Base-by-base conservation (phyloP, 1,140 invertebrate species). In the Venustaconcha ellipsiformis region DNA sequence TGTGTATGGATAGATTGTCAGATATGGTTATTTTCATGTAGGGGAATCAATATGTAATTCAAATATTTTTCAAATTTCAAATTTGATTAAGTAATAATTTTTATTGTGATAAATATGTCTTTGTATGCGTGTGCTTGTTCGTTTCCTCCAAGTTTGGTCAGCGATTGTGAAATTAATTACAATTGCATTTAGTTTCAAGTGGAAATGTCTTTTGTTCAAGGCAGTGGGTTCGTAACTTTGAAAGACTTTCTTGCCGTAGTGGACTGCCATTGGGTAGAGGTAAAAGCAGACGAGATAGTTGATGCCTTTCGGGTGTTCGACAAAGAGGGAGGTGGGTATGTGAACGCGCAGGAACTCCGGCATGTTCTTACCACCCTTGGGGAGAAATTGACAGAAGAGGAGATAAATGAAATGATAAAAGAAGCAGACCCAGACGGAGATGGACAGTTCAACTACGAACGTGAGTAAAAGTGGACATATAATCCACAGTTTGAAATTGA, bases 251-350 rank as follows among this genome's bases (percentile, higher is more conserved):
- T 95, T 59, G 79, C 71, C 0, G 76, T 83, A 74, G 97, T 97
- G 96, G 93, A 95, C 80, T 96, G 96, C 91, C 97, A 98, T 91
- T 96, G 98, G 91, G 99, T 98, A 92, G 97, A 99, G 88, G 94
- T 95, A 86, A 98, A 98, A 80, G 94, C 95, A 86, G 98, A 95
- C 89, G 97, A 99, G 89, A 99, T 99, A 93, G 92, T 99, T 87
- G 98, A 99, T 92, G 98, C 97, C 92, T 93, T 99, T 91, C 99
- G 99, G 91, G 93, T 98, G 84, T 99, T 99, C 92, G 98, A 99
- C 93, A 98, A 99, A 92, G 93, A 93, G 88, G 97, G 99, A 91
- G 96, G 99, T 84, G 98, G 98, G 82, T 94, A 93, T 84, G 98
- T 99, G 95, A 93, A 99, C 87, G 93, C 93, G 83, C 97, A 96